Base-by-base conservation (phyloP, 2,113 vertebrate genomes). In the Oreochromis tanganicae region DNA sequence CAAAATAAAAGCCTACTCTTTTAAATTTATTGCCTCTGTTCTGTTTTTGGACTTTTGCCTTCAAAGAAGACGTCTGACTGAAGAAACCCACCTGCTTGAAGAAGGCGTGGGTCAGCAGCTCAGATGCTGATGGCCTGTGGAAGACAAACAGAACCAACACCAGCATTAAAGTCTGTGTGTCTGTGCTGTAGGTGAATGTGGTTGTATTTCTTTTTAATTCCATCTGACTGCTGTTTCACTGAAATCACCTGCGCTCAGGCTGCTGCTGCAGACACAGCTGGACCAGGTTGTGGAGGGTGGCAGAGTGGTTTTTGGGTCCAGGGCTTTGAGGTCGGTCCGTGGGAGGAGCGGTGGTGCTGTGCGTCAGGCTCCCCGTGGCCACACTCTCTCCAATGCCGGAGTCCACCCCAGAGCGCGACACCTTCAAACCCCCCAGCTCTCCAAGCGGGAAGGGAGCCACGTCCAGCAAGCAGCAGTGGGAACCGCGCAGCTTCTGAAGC, bases 191-290 rank as follows among this genome's bases (percentile, higher is more conserved):
- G 50, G 16, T 55, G 12, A 71, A n/a, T 34, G 46, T 38, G 14
- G 73, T 46, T 73, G 8, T 52, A 29, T 7, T 54, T 38, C 61
- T 68, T 38, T 78, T 78, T 78, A 19, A 78, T 52, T 34, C 27
- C 73, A 50, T 78, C 17, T 78, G 43, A 32, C 43, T 78, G 54
- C 36, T 59, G 10, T n/a, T 61, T 61, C 43, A 6, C 29, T 3
- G 9, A 13, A n/a, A 7, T 6, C 27, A 97, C 96, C 96, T 96
- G 89, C 80, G 90, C 82, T 99, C 98, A 4, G 98, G 98, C 91
- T 98, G 97, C 88, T 98, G 98, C 92, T 99, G 98, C 93, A 99
- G 96, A 92, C 98, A 99, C 81, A 98, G 96, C 93, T 99, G 97
- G 16, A 99, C 97, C 94, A 99, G 96, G 95, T 97, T 98, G 91